phyloP scores from a whole-genome alignment of 2,888 invertebrate species.

The Mesochorus sp. region DNA sequence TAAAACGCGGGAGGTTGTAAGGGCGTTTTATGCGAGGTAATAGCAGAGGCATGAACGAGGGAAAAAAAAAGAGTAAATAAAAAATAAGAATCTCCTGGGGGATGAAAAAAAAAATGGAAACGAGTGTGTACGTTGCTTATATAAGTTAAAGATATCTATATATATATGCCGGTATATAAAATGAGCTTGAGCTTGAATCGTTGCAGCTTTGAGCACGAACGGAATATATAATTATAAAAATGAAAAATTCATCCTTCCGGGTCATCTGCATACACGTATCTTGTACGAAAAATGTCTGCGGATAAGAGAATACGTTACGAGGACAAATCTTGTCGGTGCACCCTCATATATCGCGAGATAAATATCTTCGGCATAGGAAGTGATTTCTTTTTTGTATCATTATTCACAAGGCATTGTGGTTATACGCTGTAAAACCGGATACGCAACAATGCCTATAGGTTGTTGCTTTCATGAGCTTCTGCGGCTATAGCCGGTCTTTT shows the following conservation, averaged over 20 bases:
- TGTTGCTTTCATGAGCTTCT: slow-evolving; percentile 12
- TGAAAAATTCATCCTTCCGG: too few species aligned
- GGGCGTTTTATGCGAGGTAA: neutral
- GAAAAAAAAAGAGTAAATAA: too few species aligned
- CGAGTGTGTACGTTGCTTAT: too few species aligned
- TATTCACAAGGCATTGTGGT: neutral
- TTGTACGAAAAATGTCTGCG: too few species aligned
- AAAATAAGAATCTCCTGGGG: neutral
- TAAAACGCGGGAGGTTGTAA: neutral
- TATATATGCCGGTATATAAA: neutral
- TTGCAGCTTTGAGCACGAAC: neutral
- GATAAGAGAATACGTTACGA: neutral
- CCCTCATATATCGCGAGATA: neutral
- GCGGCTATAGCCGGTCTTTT: neutral
- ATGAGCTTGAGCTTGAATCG: neutral
- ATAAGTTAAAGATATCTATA: too few species aligned
- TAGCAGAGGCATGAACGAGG: neutral
- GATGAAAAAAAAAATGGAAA: neutral
- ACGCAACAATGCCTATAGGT: neutral
- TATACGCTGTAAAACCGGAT: neutral
- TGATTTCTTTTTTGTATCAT: too few species aligned
- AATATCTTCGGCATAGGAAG: neutral
- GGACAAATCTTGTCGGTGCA: neutral
- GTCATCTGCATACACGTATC: too few species aligned
- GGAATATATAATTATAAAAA: neutral